Base-by-base conservation (phyloP, 2,888 invertebrate species). In the Drosophila dives region DNA sequence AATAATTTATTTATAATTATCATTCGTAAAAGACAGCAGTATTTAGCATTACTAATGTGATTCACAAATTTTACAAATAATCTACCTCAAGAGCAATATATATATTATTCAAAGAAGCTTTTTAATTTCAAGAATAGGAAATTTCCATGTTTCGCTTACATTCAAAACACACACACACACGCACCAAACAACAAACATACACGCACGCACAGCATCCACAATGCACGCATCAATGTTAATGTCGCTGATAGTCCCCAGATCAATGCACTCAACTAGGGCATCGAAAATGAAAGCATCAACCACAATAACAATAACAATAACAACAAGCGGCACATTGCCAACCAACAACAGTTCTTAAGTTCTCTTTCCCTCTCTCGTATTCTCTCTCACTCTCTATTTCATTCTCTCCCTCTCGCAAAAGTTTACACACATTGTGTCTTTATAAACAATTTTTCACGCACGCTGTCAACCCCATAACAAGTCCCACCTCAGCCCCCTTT, bases 361-460 rank as follows among this genome's bases (percentile, higher is more conserved):
- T 42, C 36, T 55, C 71, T 29, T 34, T 17, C 56, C 32, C 11
- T 60, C 53, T 55, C 26, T 3, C 4, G 20, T 5, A 20, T 3
- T 40, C 51, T 42, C 20, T 10, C 8, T 36, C 50, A 7, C 40
- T 42, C 53, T 48, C 23, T 40, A 23, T 55, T n/a, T 8, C 4
- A 12, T 8, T 55, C 48, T 48, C 29, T 38, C n/a, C 29, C 20
- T 10, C 42, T 51, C 36, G 49, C 29, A 63, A 60, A 58, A 55
- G 45, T 62, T 70, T 64, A 65, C 67, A 53, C 48, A 49, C 64
- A 56, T 36, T 45, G 56, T 80, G 77, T 78, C 78, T 83, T 83
- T 83, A 75, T 83, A 82, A 83, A 82, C 78, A 83, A 78, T 56
- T 63, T 67, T 72, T 50, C 45, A 63, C 65, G 54, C 77, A 68